Base-by-base conservation (phyloP, 2,888 invertebrate species). In the Temnothorax unifasciatus region DNA sequence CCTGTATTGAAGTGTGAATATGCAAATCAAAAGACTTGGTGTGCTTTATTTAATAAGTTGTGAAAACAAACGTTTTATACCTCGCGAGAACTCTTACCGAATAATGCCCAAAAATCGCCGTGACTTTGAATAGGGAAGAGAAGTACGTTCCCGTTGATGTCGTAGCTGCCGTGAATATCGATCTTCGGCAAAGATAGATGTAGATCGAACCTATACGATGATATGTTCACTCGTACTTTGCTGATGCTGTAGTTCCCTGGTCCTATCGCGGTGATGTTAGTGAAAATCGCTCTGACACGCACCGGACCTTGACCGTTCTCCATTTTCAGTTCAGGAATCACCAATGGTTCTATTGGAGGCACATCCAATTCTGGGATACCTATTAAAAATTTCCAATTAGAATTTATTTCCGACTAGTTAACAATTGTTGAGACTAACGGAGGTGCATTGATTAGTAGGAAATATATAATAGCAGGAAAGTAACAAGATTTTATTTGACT, bases 91-190 rank as follows among this genome's bases (percentile, higher is more conserved):
- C 0, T 95, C 96, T 96, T 95, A 97, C 97, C 96, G 92, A 97
- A 97, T 74, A 97, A 96, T 15, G 97, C 97, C 97, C 97, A 97
- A 94, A 98, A 98, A 91, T 97, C 97, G 34, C 98, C 98, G 91
- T 97, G 96, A 5, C 97, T 97, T 86, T 97, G 96, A 21, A 98
- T 97, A 0, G 97, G 97, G 93, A 98, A 97, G 25, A 97, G 95
- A 25, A 98, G 95, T 50, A 98, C 97, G 92, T 97, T 97, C 29
- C 98, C 97, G 0, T 96, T 96, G 0, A 97, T 97, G 91, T 97
- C 97, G 93, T 98, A 98, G 88, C 96, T 96, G 61, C 98, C 98
- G 3, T 96, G 96, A 83, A 97, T 96, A 93, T 97, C 97, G 83
- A 97, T 97, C 85, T 97, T 96, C 0, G 97, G 97, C 47, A 97